Evolutionary conservation across 2,113 vertebrate genomes (phyloP).

Genomic region (Grallaria varia): DNA sequence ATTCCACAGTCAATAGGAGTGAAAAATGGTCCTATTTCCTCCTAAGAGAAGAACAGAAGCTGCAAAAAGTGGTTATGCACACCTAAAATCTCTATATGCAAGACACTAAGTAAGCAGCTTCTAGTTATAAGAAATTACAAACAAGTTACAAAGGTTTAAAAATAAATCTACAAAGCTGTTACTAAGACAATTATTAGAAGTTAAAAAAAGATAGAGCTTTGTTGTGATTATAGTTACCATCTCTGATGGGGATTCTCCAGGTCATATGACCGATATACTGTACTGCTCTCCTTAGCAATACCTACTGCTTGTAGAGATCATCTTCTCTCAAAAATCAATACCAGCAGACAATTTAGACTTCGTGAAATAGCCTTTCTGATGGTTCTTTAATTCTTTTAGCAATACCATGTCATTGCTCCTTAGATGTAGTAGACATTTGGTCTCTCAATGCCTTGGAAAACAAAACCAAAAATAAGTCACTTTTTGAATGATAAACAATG

Average conservation of each 20-base stretch:
- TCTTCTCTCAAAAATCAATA: conserved; percentile 26
- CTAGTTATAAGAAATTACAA: neutral
- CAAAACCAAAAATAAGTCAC: neutral
- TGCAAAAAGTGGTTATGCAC: neutral
- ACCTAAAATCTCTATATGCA: neutral
- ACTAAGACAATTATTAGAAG: neutral
- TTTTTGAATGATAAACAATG: neutral
- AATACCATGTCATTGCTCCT: neutral
- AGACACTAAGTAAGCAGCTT: neutral
- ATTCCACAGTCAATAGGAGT: neutral
- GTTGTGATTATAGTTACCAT: neutral
- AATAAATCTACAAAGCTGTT: neutral
- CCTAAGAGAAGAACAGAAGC: neutral
- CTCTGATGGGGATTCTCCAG: neutral
- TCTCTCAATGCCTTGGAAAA: neutral
- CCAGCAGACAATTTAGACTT: neutral
- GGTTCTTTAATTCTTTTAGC: neutral
- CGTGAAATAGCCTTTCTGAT: neutral
- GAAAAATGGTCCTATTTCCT: neutral
- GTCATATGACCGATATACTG: neutral
- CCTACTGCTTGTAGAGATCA: neutral
- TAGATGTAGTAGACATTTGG: neutral
- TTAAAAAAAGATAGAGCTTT: neutral
- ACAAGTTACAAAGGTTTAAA: neutral
- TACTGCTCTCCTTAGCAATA: neutral